phyloP scores from a whole-genome alignment of 2,113 vertebrate species.

The Coracopsis vasa region DNA sequence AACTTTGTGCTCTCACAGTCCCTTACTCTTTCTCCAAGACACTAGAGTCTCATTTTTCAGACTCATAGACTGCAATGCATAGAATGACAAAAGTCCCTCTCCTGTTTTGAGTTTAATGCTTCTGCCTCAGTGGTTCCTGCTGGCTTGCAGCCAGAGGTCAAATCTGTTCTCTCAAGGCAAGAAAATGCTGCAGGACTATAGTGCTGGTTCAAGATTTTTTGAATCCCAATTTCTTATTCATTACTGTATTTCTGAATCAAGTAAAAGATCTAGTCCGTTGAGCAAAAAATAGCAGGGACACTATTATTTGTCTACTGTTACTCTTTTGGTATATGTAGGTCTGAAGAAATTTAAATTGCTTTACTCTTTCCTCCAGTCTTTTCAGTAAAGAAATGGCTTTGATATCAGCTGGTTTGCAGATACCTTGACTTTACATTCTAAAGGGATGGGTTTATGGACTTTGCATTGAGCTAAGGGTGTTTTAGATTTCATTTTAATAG shows the following conservation, averaged over 20 bases:
- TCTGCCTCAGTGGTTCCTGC: not conserved
- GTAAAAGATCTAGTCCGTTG: not conserved
- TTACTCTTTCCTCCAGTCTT: not conserved
- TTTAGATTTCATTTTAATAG: not conserved
- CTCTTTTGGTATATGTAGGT: not conserved
- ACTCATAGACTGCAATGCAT: not conserved
- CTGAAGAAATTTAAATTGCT: not conserved
- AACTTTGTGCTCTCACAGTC: not conserved
- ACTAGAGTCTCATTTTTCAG: not conserved
- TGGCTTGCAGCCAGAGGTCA: not conserved
- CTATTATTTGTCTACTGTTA: not conserved
- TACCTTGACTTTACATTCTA: not conserved
- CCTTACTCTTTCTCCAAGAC: not conserved
- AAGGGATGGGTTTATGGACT: not conserved
- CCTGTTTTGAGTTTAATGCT: not conserved
- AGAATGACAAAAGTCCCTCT: not conserved
- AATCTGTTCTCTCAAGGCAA: not conserved
- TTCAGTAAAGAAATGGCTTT: not conserved
- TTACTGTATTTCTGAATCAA: not conserved
- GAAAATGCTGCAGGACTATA: not conserved
- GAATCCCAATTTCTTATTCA: not conserved
- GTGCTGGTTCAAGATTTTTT: not conserved
- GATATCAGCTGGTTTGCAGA: not conserved
- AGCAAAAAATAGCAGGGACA: not conserved
- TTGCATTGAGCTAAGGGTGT: not conserved